Percentiles rank a stretch among this genome's conserved stretches.
These are phyloP conservation scores for Montipora capitata DNA, from an alignment of 92 coral and sea anemone genomes.

Conservation along the genomic window DNA sequence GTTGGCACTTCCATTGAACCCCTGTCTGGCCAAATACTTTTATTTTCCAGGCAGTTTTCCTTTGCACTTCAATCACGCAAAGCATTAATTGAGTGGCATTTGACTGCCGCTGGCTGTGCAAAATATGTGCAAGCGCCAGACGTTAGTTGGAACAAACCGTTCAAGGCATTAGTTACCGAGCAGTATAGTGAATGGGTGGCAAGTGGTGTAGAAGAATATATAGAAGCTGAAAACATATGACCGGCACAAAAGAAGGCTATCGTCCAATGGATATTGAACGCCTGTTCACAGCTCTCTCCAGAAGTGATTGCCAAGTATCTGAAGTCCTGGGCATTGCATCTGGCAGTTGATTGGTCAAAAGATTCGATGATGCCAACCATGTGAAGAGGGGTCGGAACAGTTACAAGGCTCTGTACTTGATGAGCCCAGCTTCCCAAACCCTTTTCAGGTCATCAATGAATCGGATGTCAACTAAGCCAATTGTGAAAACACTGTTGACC, in stretches of 20 bases:
- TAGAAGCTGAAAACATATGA: conserved; percentile 74
- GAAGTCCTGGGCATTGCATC: conserved; percentile 38
- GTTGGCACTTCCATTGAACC: too few relatives aligned
- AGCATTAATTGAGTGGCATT: too few relatives aligned
- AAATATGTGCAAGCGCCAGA: conserved; percentile 22
- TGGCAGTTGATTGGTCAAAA: conserved; percentile 62
- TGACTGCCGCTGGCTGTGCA: too few relatives aligned
- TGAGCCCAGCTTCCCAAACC: too few relatives aligned
- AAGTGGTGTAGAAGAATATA: conserved; percentile 66
- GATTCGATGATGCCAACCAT: conserved; percentile 23
- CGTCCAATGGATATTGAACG: conserved; percentile 61
- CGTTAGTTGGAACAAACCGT: conserved; percentile 77
- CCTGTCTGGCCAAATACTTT: too few relatives aligned
- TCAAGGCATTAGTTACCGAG: conserved; percentile 70
- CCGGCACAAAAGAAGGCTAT: conserved; percentile 69
- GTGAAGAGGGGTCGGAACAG: too few relatives aligned
- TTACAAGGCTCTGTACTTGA: too few relatives aligned
- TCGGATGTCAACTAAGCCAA: too few relatives aligned
- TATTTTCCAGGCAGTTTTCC: too few relatives aligned
- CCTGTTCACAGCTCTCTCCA: conserved; percentile 41
- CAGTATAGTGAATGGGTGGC: conserved; percentile 83
- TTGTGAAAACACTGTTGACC: too few relatives aligned
- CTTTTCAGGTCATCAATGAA: too few relatives aligned
- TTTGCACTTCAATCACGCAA: too few relatives aligned
- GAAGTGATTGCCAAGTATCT: neutral